These are phyloP conservation scores for Morelia viridis DNA, from an alignment of 2,797 vertebrate species.

Conservation along the genomic window DNA sequence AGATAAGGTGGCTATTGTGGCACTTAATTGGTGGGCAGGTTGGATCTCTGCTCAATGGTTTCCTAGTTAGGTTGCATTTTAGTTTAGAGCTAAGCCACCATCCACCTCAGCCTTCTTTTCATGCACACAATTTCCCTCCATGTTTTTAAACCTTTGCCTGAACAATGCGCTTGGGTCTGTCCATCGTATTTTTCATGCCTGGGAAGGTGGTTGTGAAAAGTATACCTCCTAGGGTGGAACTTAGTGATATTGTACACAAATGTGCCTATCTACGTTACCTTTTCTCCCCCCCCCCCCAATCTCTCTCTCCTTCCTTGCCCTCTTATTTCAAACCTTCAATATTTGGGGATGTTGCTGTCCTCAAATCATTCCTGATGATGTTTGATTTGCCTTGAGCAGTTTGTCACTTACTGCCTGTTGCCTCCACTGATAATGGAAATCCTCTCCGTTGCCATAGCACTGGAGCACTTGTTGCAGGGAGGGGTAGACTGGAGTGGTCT, in stretches of 20 bases:
- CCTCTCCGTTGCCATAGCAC: slow-evolving; percentile 79
- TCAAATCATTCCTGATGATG: background rate
- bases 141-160: background rate
- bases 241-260: background rate
- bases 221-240: background rate
- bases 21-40: background rate
- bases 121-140: background rate
- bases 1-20: background rate
- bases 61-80: background rate
- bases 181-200: slow-evolving; percentile 15
- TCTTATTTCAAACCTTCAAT: rapidly evolving
- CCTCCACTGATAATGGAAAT: slow-evolving; percentile 63
- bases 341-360: background rate
- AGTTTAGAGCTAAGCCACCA: background rate
- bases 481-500: background rate
- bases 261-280: background rate
- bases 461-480: slow-evolving; percentile 81
- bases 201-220: background rate
- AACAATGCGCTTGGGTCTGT: slow-evolving; percentile 39
- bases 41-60: background rate
- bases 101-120: background rate
- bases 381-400: background rate
- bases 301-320: no score
- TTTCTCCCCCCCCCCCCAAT: background rate
- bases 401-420: slow-evolving; percentile 60